Evolutionary conservation across 2,113 vertebrate genomes (phyloP), one percentile per base, ranked within the genome.

Genomic region (Lipophrys pholis): DNA sequence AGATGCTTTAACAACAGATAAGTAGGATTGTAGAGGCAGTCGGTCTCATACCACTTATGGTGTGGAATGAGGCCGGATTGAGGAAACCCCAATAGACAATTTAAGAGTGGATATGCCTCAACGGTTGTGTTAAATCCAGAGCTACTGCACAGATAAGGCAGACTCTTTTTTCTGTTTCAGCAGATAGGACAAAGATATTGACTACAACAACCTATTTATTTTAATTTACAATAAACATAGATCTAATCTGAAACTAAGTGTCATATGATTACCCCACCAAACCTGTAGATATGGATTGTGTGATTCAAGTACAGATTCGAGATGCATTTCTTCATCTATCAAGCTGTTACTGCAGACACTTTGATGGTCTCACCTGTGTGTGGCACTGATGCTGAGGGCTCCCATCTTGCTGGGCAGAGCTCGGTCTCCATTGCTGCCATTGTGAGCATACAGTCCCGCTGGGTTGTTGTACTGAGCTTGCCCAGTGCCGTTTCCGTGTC

Each of bases 401-500:
- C 94, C 92, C 94, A 99, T 94, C 86, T 97, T 96, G 83, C 88
- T 89, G 0, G 94, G 93, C 46, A 98, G 90, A 8, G 72, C 81
- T 2, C 88, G 14, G 54, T 97, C 95, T 0, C 84, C 88, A 14
- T 94, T 93, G 88, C 75, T 90, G 63, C 80, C 81, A 7, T 96
- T 95, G 0, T 91, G 93, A 0, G 63, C 0, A 0, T 94, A 94
- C 7, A 96, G 94, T 68, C 89, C 90, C 1, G 92, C 78, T 0
- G 95, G 94, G 51, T 92, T 95, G 80, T 95, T 95, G 45, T 95
- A 95, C 71, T 95, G 95, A 65, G 88, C 3, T 6, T 71, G 80
- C 78, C 40, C 75, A 2, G 57, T 88, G 9, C 86, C 89, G 2
- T 86, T 90, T 7, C 85, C 80, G 11, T 87, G 73, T 0, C 76